Evolutionary conservation across 1,140 invertebrate species (phyloP), one percentile per base, ranked within the genome.

Genomic region (Matsumurasca onukii): DNA sequence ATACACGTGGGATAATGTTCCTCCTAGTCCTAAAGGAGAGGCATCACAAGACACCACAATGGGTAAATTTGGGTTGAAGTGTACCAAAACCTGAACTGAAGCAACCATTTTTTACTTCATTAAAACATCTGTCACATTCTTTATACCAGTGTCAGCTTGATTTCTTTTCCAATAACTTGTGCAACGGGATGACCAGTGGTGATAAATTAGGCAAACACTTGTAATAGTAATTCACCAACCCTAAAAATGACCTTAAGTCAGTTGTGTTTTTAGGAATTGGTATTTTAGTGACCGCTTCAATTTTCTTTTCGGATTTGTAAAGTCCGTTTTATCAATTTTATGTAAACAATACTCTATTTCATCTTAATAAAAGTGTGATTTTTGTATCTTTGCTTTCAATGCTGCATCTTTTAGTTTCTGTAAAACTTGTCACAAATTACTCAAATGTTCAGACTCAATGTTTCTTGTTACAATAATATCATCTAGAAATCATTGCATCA

Each of bases 141-240:
- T n/a, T n/a, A n/a, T n/a, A n/a, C n/a, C n/a, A n/a, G n/a, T n/a
- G n/a, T n/a, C n/a, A n/a, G n/a, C n/a, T n/a, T n/a, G n/a, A n/a
- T n/a, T n/a, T n/a, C n/a, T 45, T 45, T 45, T 45, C 9, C 39
- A 45, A 45, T 45, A 45, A n/a, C n/a, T n/a, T 45, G n/a, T 45
- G n/a, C 39, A 45, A 45, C 9, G 39, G 39, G 9, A 12, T n/a
- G 9, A 45, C 9, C n/a, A 9, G 9, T 45, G 39, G 9, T 45
- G 39, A 45, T n/a, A 45, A 12, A n/a, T 45, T 45, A 9, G 39
- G 39, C 9, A 45, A 12, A n/a, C 9, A 45, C 39, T 45, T 45
- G n/a, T 45, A n/a, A 45, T 45, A 45, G 39, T 45, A 45, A 45
- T 45, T 45, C 39, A 45, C 9, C 39, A 45, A 45, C 39, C 39